These are phyloP conservation scores for Helogale parvula DNA, from an alignment of 2,113 vertebrate genomes.

Conservation along the genomic window DNA sequence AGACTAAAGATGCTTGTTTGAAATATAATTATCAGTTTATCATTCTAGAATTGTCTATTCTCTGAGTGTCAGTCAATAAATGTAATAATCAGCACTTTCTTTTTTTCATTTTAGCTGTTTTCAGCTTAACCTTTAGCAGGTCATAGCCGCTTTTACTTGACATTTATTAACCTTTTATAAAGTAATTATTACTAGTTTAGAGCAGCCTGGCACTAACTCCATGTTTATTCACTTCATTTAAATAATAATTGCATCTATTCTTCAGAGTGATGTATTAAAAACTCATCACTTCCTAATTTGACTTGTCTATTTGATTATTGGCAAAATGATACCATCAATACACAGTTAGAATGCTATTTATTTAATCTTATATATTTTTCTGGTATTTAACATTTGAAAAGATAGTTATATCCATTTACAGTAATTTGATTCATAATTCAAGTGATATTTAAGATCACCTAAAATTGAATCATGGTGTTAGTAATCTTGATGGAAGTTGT, in stretches of 20 bases:
- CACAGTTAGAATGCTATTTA: background rate
- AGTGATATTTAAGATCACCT: background rate
- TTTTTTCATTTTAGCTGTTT: constrained; percentile 46
- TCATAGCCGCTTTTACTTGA: constrained; percentile 49
- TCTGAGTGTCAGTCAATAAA: constrained; percentile 50
- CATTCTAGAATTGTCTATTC: constrained; percentile 43
- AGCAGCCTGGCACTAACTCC: background rate
- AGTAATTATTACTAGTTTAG: constrained; percentile 49
- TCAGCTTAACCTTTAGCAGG: constrained; percentile 57
- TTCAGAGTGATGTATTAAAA: constrained; percentile 49
- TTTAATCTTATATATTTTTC: background rate
- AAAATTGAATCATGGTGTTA: constrained; percentile 9
- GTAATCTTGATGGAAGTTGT: background rate
- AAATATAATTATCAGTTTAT: constrained; percentile 68
- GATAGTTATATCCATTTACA: background rate
- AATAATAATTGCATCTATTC: constrained; percentile 21
- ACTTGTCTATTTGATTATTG: constrained; percentile 29
- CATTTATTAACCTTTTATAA: constrained; percentile 63
- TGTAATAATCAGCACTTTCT: constrained; percentile 23
- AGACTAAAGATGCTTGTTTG: constrained; percentile 30
- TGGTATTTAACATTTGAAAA: constrained; percentile 24
- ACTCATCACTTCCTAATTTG: background rate
- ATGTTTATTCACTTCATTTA: constrained; percentile 52
- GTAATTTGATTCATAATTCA: background rate
- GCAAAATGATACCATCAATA: background rate